These are phyloP conservation scores for Ormyrus thymus DNA, from an alignment of 2,888 invertebrate species.

Conservation along the genomic window DNA sequence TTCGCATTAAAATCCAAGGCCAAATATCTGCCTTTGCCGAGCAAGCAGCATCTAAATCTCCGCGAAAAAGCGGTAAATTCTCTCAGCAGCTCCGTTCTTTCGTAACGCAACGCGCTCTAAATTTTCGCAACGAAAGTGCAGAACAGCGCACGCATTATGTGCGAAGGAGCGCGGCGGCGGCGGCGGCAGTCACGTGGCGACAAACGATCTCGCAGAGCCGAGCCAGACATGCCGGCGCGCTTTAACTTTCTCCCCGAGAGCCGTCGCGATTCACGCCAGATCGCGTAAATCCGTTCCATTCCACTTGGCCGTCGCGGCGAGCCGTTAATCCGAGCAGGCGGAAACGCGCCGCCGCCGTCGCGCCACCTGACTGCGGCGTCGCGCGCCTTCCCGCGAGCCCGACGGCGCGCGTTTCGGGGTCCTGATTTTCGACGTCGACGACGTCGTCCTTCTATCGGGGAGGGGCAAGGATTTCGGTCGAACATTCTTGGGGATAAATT, in stretches of 20 bases:
- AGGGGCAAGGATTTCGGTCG: background rate
- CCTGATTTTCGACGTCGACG: no score
- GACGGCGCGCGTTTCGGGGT: background rate
- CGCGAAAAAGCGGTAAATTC: no score
- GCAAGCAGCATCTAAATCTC: no score
- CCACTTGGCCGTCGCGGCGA: conserved; percentile 21
- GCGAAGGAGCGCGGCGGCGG: no score
- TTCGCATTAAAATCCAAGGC: no score
- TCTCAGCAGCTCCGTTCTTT: no score
- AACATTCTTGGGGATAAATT: no score
- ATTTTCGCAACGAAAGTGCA: no score
- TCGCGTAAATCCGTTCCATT: conserved; percentile 46
- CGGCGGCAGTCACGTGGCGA: conserved; percentile 19
- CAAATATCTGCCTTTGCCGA: no score
- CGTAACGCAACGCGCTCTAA: no score
- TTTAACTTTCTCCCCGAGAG: conserved; percentile 28
- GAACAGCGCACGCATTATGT: no score
- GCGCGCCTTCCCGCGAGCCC: background rate
- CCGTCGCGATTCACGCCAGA: conserved; percentile 14
- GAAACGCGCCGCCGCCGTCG: background rate
- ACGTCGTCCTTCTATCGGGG: background rate
- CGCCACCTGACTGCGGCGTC: no score
- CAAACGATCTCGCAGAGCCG: background rate
- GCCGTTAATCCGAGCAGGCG: conserved; percentile 30
- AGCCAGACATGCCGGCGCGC: background rate